These are phyloP conservation scores for Galeruca laticollis DNA, from an alignment of 2,888 invertebrate genomes.

Conservation along the genomic window DNA sequence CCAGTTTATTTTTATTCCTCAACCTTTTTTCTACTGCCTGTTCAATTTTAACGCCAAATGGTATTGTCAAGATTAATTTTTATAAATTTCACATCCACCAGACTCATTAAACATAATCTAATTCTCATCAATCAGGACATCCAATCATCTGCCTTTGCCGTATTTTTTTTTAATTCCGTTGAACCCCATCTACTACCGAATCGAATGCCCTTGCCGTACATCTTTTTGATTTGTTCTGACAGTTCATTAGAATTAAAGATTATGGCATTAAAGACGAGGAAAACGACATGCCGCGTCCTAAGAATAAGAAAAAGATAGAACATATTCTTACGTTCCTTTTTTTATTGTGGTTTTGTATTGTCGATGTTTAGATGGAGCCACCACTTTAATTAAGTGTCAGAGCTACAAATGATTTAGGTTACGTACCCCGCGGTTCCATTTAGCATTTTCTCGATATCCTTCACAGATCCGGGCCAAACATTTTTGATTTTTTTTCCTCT, in stretches of 20 bases:
- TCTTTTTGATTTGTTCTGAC: conserved; percentile 46
- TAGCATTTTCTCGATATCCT: conserved; percentile 43
- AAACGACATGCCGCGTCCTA: background rate
- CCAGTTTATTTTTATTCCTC: too few relatives aligned
- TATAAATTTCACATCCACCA: too few relatives aligned
- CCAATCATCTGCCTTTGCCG: background rate
- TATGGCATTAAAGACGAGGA: conserved; percentile 10
- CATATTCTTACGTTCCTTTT: conserved; percentile 26
- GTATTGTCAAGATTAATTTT: too few relatives aligned
- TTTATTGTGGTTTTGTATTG: conserved; percentile 34
- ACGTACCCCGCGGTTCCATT: conserved; percentile 53
- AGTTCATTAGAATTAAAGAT: conserved; percentile 44
- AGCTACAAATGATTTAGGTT: conserved; percentile 59
- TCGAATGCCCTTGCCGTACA: conserved; percentile 36
- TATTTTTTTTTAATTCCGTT: conserved; percentile 12
- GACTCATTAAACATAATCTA: conserved; percentile 21
- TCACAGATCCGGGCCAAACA: conserved; percentile 35
- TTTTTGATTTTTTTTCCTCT: too few relatives aligned
- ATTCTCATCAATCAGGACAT: conserved; percentile 23
- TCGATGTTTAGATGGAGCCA: conserved; percentile 42
- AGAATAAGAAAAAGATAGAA: background rate
- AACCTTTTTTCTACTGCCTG: too few relatives aligned
- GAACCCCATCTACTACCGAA: conserved; percentile 36
- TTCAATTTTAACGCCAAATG: too few relatives aligned
- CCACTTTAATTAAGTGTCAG: conserved; percentile 59